Percentiles rank a stretch among this genome's conserved stretches.
Conservation (phyloP, 2,888 invertebrate species). For the Athrips mouffetella region DNA sequence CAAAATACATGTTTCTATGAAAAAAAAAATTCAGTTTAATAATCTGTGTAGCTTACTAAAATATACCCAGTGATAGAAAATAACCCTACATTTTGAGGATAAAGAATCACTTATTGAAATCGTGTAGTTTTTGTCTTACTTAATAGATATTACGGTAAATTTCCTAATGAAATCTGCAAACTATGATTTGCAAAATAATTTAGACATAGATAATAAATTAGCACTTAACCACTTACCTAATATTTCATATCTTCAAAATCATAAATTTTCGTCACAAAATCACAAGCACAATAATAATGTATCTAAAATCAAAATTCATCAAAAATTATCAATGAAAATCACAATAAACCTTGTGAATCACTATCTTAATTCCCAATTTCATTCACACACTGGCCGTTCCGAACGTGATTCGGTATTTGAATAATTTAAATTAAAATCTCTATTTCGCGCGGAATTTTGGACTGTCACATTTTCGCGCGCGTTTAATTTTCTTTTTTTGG, state of each 20-base stretch:
- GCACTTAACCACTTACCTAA: constrained; percentile 1
- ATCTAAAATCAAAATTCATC: neutral
- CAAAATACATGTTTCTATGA: no score
- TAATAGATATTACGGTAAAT: no score
- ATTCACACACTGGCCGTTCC: constrained; percentile 44
- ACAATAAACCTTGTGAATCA: constrained; percentile 9
- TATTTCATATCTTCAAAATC: neutral
- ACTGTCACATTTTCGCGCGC: neutral
- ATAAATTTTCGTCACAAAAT: neutral
- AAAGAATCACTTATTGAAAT: no score
- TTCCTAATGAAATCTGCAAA: no score
- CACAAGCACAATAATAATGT: neutral
- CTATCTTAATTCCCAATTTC: constrained; percentile 21
- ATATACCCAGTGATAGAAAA: no score
- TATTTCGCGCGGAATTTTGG: constrained; percentile 26
- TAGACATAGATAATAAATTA: no score
- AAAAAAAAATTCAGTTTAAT: no score
- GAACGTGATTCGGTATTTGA: constrained; percentile 35
- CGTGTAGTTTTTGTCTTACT: no score
- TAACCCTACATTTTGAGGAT: no score
- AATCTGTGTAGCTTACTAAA: no score
- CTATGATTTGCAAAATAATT: no score
- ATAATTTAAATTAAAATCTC: constrained; percentile 40
- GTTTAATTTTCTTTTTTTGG: neutral
- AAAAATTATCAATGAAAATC: neutral